Conservation (phyloP, 2,797 vertebrate species). For the Pteronotus mesoamericanus region DNA sequence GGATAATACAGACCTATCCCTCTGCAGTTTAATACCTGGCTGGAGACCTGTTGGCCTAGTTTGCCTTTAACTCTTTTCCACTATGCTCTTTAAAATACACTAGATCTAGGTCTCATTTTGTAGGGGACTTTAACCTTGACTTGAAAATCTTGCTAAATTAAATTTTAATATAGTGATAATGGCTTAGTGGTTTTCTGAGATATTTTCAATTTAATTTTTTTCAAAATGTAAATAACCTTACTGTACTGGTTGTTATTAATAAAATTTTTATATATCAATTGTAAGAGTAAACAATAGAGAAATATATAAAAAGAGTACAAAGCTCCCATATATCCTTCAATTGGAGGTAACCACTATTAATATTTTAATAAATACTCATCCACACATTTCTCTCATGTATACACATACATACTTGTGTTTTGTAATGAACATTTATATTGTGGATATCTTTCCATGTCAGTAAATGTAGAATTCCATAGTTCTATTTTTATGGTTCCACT, state of each 20-base stretch:
- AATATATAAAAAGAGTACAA: neutral
- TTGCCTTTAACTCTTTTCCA: neutral
- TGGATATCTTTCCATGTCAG: neutral
- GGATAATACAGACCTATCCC: neutral
- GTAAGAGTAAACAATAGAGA: constrained; percentile 20
- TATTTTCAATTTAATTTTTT: constrained; percentile 39
- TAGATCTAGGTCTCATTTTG: neutral
- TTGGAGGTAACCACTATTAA: constrained; percentile 4
- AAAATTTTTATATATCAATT: neutral
- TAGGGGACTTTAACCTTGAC: constrained; percentile 14
- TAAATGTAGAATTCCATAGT: neutral
- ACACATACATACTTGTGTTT: neutral
- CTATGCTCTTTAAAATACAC: neutral
- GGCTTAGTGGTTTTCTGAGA: constrained; percentile 31
- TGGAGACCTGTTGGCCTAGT: neutral
- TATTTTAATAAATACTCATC: constrained; percentile 29
- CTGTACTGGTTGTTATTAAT: constrained; percentile 9
- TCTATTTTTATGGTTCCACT: neutral
- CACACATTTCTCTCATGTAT: neutral
- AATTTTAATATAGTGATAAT: constrained; percentile 40
- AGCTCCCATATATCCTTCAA: neutral
- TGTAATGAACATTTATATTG: neutral
- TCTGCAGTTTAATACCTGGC: neutral
- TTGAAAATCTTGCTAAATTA: constrained; percentile 51
- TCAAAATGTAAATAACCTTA: constrained; percentile 25